Evolutionary conservation across 2,113 vertebrate species (phyloP).

Genomic region (Tenrec ecaudatus): DNA sequence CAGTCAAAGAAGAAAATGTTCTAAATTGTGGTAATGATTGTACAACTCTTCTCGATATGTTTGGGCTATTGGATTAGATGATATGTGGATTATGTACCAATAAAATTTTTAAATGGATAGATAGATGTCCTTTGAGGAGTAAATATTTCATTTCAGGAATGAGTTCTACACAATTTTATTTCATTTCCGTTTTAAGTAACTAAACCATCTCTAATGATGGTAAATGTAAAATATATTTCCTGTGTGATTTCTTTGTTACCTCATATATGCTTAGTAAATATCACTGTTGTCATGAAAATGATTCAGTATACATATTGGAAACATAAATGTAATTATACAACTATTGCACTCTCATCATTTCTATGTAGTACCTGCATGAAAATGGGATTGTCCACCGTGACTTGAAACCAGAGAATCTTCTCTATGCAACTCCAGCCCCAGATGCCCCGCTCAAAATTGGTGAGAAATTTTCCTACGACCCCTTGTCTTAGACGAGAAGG

Average conservation of each 20-base stretch:
- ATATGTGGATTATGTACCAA: no score
- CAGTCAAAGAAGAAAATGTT: no score
- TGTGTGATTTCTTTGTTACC: conserved; percentile 1
- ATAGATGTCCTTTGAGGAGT: no score
- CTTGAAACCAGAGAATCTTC: conserved; percentile 93
- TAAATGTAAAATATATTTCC: conserved; percentile 30
- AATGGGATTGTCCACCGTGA: conserved; percentile 94
- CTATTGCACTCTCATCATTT: conserved; percentile 54
- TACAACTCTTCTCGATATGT: no score
- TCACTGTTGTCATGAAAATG: conserved; percentile 16
- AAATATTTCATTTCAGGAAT: neutral
- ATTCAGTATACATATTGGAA: neutral
- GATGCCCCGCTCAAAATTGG: conserved; percentile 94
- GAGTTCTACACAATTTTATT: conserved; percentile 15
- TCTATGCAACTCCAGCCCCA: conserved; percentile 92
- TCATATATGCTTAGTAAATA: neutral
- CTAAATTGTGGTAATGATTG: no score
- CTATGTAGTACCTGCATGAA: conserved; percentile 91
- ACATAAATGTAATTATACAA: conserved; percentile 24
- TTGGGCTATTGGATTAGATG: no score
- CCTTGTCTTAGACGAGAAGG: neutral
- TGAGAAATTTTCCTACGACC: conserved; percentile 72
- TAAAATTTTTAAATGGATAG: no score
- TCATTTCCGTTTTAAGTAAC: conserved; percentile 63
- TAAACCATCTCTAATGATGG: neutral